Conservation (phyloP, 2,888 invertebrate species). For the Lithophane semibrunnea region DNA sequence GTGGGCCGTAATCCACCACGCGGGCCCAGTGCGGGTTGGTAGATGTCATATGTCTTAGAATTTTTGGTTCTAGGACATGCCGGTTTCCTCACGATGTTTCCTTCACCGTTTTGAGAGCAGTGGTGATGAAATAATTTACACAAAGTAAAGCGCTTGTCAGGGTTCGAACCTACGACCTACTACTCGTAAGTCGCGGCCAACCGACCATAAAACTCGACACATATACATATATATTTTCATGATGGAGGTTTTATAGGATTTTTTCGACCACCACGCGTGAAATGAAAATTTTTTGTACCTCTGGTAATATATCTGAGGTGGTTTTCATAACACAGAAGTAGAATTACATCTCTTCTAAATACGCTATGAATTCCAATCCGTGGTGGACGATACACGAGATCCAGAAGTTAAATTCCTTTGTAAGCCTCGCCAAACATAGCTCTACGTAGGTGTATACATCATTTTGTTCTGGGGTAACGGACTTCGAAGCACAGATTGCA, state of each 20-base stretch:
- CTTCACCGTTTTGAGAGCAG: too few species aligned
- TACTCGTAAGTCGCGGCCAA: too few species aligned
- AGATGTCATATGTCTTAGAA: too few species aligned
- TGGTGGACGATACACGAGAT: background rate
- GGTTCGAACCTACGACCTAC: too few species aligned
- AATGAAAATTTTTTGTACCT: too few species aligned
- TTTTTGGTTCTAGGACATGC: too few species aligned
- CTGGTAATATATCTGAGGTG: background rate
- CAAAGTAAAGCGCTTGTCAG: too few species aligned
- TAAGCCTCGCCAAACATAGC: conserved; percentile 1
- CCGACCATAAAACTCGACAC: background rate
- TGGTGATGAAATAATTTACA: too few species aligned
- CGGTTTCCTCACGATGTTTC: too few species aligned
- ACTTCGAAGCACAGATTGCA: conserved; percentile 57
- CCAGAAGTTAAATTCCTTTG: conserved; percentile 25
- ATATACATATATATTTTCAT: background rate
- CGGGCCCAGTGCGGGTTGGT: too few species aligned
- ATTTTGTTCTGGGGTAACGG: conserved; percentile 56
- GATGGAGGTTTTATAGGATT: background rate
- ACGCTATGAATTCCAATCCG: background rate
- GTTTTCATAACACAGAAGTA: background rate
- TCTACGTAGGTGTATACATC: conserved; percentile 4
- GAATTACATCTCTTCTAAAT: background rate
- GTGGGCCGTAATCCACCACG: too few species aligned
- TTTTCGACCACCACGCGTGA: background rate